Base-by-base conservation (phyloP, 2,888 invertebrate genomes). In the Tortricodes alternella region DNA sequence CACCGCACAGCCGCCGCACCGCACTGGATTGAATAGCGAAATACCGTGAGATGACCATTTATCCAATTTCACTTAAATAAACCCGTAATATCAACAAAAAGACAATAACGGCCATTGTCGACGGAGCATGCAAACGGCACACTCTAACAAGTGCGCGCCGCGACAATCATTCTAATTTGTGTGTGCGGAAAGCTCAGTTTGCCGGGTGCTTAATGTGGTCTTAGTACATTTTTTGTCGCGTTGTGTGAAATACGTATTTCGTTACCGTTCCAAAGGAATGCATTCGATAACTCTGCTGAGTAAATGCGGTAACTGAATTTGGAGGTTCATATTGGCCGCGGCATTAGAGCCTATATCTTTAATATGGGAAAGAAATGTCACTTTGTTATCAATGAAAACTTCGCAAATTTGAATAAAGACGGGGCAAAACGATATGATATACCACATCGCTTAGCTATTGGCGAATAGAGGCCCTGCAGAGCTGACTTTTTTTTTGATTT, bases 31-130 rank as follows among this genome's bases (percentile, higher is more conserved):
- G 90, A 88, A 78, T 78, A 78, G 80, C 73, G 74, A 76, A 79
- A 84, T 82, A 82, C 81, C 68, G 76, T 75, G 83, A 84, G 83
- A 83, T 86, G 83, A 84, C 86, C 88, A 88, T 91, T 91, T 91
- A 91, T 89, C 86, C 80, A 87, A 89, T 90, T 91, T 89, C 90
- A 83, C 88, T 89, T 88, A 89, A 89, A 89, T 88, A 87, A 87
- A 88, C 84, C 82, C 74, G 87, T 84, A 84, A 86, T 88, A 80
- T 86, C 76, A 77, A 83, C 83, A 89, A 89, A 89, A 89, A 85
- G 84, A 83, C 77, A 73, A 85, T 78, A 73, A 76, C 70, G 62
- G 66, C 68, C 59, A 67, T 73, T 81, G 79, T 74, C 77, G 74
- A 64, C 74, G 71, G 66, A 76, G 73, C 79, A 74, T 73, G 78